phyloP scores from a whole-genome alignment of 2,113 vertebrate species.

The Sarotherodon lohbergeri region DNA sequence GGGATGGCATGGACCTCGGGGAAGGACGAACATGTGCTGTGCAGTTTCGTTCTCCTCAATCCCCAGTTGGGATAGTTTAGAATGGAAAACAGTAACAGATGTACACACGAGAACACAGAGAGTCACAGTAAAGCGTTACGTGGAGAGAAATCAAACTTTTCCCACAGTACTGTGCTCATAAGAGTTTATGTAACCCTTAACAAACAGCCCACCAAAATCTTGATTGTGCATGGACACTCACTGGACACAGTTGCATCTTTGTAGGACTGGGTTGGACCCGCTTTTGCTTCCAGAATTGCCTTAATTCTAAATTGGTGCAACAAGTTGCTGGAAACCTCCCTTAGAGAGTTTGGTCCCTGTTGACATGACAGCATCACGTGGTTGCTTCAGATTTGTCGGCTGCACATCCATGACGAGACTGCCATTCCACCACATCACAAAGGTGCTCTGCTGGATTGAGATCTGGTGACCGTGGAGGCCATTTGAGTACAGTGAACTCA shows the following conservation, averaged over 20 bases:
- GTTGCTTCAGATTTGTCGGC: background rate
- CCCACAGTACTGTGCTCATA: background rate
- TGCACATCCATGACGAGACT: background rate
- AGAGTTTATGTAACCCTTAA: background rate
- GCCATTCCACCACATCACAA: background rate
- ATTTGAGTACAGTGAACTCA: background rate
- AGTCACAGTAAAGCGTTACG: background rate
- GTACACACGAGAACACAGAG: background rate
- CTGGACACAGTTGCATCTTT: background rate
- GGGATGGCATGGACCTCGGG: slow-evolving; percentile 32
- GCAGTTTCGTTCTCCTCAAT: slow-evolving; percentile 1
- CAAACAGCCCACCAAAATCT: background rate
- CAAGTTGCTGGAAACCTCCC: background rate
- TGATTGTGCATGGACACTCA: background rate
- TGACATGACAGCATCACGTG: background rate
- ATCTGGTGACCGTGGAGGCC: background rate
- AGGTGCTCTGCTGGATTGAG: background rate
- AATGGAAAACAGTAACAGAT: slow-evolving; percentile 21
- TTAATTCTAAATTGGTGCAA: background rate
- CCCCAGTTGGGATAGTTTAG: slow-evolving; percentile 5
- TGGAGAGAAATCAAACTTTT: background rate
- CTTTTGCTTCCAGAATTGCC: background rate
- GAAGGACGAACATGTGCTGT: slow-evolving; percentile 44
- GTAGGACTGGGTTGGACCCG: background rate
- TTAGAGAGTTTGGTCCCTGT: fast-evolving